phyloP scores from a whole-genome alignment of 37 sponge, comb jelly and placozoan genomes.

The Halichondria panicea region DNA sequence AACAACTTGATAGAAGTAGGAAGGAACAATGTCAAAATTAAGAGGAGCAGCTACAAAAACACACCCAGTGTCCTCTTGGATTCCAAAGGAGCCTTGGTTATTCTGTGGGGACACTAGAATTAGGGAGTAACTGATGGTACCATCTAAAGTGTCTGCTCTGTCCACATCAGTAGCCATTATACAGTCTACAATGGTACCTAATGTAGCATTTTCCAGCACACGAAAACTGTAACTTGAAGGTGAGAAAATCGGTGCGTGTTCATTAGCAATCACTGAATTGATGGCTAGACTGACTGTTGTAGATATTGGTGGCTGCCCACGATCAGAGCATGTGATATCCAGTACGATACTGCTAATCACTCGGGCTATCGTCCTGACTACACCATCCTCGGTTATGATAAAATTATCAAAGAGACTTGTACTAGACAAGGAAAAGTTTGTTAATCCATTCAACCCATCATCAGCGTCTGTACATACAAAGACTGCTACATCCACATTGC shows the following conservation, averaged over 20 bases:
- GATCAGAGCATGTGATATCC: slow-evolving; percentile 38
- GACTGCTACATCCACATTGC: slow-evolving; percentile 11
- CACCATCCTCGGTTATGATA: slow-evolving; percentile 36
- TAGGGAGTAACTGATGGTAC: slow-evolving; percentile 44
- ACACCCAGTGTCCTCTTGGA: slow-evolving; percentile 21
- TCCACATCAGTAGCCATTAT: slow-evolving; percentile 61
- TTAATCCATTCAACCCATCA: slow-evolving; percentile 24
- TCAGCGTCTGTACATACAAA: slow-evolving; percentile 57
- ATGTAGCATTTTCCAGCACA: slow-evolving; percentile 27
- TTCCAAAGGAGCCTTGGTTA: slow-evolving; percentile 21
- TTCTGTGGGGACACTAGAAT: neutral
- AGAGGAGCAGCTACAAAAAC: slow-evolving; percentile 27
- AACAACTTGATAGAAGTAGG: slow-evolving; percentile 11
- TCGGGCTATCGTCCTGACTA: slow-evolving; percentile 13
- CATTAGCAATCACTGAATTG: slow-evolving; percentile 31
- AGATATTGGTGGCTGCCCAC: slow-evolving; percentile 48
- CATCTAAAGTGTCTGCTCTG: slow-evolving; percentile 45
- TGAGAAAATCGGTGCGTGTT: slow-evolving; percentile 47
- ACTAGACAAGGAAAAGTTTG: slow-evolving; percentile 29
- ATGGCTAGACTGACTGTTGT: slow-evolving; percentile 20
- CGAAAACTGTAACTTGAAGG: neutral
- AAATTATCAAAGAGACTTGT: slow-evolving; percentile 7
- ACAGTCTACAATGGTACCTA: slow-evolving; percentile 27
- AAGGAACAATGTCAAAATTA: neutral
- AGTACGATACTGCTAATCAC: slow-evolving; percentile 4